phyloP scores from a whole-genome alignment of 35 echinoderm and acorn worm genomes.

The Chiridota heheva region DNA sequence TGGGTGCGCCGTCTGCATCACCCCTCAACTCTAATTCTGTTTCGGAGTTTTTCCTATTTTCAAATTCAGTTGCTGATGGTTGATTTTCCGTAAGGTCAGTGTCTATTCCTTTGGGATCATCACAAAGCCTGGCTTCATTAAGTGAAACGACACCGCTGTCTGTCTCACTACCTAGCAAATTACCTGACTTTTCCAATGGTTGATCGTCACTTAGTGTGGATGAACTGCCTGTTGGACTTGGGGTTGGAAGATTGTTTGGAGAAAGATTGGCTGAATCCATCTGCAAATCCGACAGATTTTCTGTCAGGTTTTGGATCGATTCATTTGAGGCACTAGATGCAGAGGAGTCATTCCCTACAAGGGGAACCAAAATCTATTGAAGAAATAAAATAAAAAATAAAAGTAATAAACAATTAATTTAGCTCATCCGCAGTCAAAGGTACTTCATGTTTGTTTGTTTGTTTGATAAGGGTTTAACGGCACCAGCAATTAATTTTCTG shows the following conservation, averaged over 20 bases:
- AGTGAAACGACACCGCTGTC: constrained; percentile 89
- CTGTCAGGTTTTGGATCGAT: constrained; percentile 56
- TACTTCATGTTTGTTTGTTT: no score
- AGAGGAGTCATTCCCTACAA: constrained; percentile 30
- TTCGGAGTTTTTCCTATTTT: no score
- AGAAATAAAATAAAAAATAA: no score
- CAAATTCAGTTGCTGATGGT: background rate
- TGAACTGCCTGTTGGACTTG: constrained; percentile 82
- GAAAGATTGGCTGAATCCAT: constrained; percentile 70
- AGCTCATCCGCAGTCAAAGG: background rate
- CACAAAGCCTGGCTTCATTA: constrained; percentile 60
- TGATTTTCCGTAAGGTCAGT: no score
- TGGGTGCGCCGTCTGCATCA: no score
- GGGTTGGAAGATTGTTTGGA: constrained; percentile 82
- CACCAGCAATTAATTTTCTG: no score
- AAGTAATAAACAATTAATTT: no score
- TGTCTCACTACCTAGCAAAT: constrained; percentile 80
- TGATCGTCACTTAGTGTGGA: constrained; percentile 92
- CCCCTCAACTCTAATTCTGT: no score
- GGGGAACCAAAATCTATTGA: no score
- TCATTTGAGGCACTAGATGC: constrained; percentile 64
- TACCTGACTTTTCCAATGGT: constrained; percentile 75
- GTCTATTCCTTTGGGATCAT: constrained; percentile 52
- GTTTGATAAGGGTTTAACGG: no score
- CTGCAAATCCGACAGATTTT: constrained; percentile 70